Conservation (phyloP, 2,797 vertebrate genomes). For the Enteromius treurensis region DNA sequence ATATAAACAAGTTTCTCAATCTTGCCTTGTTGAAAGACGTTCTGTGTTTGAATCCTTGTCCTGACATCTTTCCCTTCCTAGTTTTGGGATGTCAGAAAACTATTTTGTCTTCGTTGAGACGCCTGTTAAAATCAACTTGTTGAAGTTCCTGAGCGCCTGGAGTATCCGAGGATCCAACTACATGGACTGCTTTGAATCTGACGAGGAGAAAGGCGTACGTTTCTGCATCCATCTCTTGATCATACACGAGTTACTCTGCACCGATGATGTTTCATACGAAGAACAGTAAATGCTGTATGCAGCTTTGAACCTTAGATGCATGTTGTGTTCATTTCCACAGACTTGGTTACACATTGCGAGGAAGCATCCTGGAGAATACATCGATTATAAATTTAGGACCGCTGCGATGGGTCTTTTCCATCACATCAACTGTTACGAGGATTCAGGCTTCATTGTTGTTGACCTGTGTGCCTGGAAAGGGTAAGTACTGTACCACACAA, state of each 20-base stretch:
- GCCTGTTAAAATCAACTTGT: slow-evolving; percentile 94
- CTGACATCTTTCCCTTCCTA: slow-evolving; percentile 64
- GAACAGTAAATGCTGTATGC: neutral
- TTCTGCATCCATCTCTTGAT: neutral
- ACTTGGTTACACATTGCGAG: slow-evolving; percentile 93
- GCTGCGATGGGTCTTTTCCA: slow-evolving; percentile 96
- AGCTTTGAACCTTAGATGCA: neutral
- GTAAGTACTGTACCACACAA: slow-evolving; percentile 67
- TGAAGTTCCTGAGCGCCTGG: slow-evolving; percentile 97
- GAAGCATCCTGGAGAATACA: slow-evolving; percentile 90
- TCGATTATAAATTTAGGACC: slow-evolving; percentile 90
- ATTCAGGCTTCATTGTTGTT: slow-evolving; percentile 88
- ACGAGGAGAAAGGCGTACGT: slow-evolving; percentile 87
- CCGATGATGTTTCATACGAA: neutral
- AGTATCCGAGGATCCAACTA: slow-evolving; percentile 96
- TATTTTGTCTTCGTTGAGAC: slow-evolving; percentile 97
- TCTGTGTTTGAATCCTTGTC: neutral
- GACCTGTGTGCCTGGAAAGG: slow-evolving; percentile 98
- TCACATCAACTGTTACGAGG: slow-evolving; percentile 96
- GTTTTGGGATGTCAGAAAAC: slow-evolving; percentile 93
- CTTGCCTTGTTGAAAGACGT: neutral
- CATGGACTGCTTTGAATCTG: slow-evolving; percentile 98
- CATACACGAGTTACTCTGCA: too few relatives aligned
- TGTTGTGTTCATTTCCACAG: slow-evolving; percentile 67
- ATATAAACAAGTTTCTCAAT: neutral